Percentiles rank a stretch among this genome's conserved stretches.
Conservation (phyloP, 2,113 vertebrate genomes). For the Corythornis vintsioides region DNA sequence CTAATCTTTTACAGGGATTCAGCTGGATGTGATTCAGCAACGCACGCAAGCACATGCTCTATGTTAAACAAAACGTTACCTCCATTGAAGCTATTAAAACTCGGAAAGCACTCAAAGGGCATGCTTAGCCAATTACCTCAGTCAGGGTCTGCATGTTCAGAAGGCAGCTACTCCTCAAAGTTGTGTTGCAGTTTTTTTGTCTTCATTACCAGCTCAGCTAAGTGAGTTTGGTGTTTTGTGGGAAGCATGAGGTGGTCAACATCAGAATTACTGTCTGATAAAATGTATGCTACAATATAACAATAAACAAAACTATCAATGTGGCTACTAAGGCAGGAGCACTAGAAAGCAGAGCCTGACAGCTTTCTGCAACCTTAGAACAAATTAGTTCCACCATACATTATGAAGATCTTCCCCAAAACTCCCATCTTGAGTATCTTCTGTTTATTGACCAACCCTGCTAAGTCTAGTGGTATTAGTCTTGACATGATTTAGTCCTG, state of each 20-base stretch:
- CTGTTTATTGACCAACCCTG: not conserved
- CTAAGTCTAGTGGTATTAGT: not conserved
- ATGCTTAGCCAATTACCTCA: constrained; percentile 17
- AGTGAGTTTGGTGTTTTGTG: not conserved
- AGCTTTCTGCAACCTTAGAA: not conserved
- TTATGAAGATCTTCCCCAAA: not conserved
- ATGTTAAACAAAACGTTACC: constrained; percentile 29
- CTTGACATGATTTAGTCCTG: not conserved
- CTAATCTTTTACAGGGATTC: constrained; percentile 49
- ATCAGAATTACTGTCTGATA: not conserved
- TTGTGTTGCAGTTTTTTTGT: not conserved
- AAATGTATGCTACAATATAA: not conserved
- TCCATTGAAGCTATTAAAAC: constrained; percentile 22
- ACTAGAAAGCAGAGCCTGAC: not conserved
- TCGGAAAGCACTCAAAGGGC: not conserved
- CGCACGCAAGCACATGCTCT: constrained; percentile 46
- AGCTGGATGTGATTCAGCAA: constrained; percentile 45
- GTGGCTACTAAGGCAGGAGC: not conserved
- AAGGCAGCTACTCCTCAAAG: not conserved
- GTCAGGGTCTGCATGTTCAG: not conserved
- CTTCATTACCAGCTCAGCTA: not conserved
- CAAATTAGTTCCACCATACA: not conserved
- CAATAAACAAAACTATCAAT: not conserved
- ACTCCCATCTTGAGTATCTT: not conserved
- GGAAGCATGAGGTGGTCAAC: not conserved